Evolutionary conservation across 2,888 invertebrate species (phyloP), one percentile per base, ranked within the genome.

Genomic region (Thyatira batis): DNA sequence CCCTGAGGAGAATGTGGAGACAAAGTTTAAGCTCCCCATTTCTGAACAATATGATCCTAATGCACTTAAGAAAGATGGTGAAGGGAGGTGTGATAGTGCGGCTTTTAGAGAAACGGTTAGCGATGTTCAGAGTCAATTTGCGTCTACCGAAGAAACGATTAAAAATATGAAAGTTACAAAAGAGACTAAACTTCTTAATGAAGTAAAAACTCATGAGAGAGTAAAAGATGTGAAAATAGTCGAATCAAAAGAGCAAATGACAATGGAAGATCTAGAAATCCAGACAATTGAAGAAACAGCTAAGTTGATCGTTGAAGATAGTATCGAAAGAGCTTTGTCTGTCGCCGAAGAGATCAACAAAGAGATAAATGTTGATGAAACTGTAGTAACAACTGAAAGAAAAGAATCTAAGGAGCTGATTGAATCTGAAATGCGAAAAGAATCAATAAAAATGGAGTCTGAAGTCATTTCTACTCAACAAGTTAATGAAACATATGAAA

Each of bases 21-120:
- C 73, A 9, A 85, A 67, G 52, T 90, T 80, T 58, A 91, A 89
- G 49, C 61, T 91, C 3, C 90, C 89, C 0, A 76, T 90, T 27
- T 89, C 89, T 0, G 76, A 82, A 23, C 82, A 89, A 43, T 90
- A 89, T 57, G 87, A 89, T 51, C 88, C 89, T 1, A 78, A 86
- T 55, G 75, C 78, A 4, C 69, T 63, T 56, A 69, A 73, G 60
- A 64, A 62, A 39, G 57, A 67, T 27, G 55, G 55, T 50, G 61
- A 69, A 51, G 58, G 56, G 50, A 28, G 45, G 49, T 20, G 59
- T 10, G 53, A 57, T n/a, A 52, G 30, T 50, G 20, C 48, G 11
- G 20, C 52, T 39, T 46, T 43, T 2, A 57, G 50, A 46, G 50
- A 54, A 45, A 44, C 17, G 21, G 46, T 39, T 33, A 54, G 45